Evolutionary conservation across 1,140 invertebrate species (phyloP).

Genomic region (Bilobella aurantiaca): DNA sequence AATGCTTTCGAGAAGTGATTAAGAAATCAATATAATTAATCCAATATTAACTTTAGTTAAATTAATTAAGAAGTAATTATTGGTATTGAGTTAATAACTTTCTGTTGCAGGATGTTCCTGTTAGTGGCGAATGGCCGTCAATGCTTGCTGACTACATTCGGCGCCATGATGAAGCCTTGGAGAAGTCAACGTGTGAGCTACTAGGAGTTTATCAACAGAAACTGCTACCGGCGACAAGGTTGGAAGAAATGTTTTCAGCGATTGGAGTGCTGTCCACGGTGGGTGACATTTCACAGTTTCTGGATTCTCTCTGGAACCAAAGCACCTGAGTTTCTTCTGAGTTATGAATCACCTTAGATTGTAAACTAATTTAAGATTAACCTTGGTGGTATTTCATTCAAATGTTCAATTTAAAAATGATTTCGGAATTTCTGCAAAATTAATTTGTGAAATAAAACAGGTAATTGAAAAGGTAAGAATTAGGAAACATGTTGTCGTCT

Average conservation of each 20-base stretch:
- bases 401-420: too few relatives aligned
- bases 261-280: conserved; percentile 19
- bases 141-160: conserved; percentile 85
- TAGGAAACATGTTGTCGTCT: too few relatives aligned
- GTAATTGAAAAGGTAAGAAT: too few relatives aligned
- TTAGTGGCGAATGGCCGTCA: conserved; percentile 67
- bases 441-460: too few relatives aligned
- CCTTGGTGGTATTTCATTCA: too few relatives aligned
- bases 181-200: conserved; percentile 75
- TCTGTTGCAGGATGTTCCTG: conserved; percentile 54
- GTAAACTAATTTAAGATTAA: too few relatives aligned
- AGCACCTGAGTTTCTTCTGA: neutral
- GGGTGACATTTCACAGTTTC: conserved; percentile 7
- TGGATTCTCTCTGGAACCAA: conserved; percentile 10
- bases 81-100: too few relatives aligned
- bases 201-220: conserved; percentile 75
- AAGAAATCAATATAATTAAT: conserved; percentile 1
- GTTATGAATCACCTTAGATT: too few relatives aligned
- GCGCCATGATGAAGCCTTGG: conserved; percentile 77
- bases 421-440: too few relatives aligned
- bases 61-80: too few relatives aligned
- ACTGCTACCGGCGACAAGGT: conserved; percentile 52
- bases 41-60: too few relatives aligned
- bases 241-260: conserved; percentile 24
- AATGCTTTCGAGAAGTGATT: too few relatives aligned